Evolutionary conservation across 2,888 invertebrate species (phyloP).

Genomic region (Xylophagus ater): DNA sequence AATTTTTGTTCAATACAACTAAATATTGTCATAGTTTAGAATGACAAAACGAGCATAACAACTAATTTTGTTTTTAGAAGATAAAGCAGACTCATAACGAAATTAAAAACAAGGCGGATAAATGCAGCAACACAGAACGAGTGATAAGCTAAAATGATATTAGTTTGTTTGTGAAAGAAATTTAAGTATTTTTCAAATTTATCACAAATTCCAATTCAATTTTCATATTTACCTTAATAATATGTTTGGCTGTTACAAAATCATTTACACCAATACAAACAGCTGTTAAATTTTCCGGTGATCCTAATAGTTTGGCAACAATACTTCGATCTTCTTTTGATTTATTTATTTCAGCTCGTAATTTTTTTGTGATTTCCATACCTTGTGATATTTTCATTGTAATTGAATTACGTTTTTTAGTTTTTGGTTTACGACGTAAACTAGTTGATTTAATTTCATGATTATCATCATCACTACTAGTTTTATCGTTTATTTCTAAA

Average conservation of each 20-base stretch:
- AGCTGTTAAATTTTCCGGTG: slow-evolving; percentile 62
- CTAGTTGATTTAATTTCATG: slow-evolving; percentile 28
- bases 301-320: slow-evolving; percentile 52
- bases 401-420: slow-evolving; percentile 26
- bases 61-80: slow-evolving; percentile 3
- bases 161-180: not conserved
- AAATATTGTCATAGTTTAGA: too few relatives aligned
- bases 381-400: slow-evolving; percentile 6
- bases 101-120: too few relatives aligned
- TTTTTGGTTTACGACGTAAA: slow-evolving; percentile 27
- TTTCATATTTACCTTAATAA: slow-evolving; percentile 63
- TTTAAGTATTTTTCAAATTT: not conserved
- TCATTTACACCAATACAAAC: slow-evolving; percentile 64
- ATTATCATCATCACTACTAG: slow-evolving; percentile 35
- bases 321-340: slow-evolving; percentile 26
- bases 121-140: not conserved
- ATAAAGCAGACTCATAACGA: not conserved
- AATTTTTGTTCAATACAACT: too few relatives aligned
- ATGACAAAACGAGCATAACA: too few relatives aligned
- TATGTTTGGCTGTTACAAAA: slow-evolving; percentile 62
- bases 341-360: slow-evolving; percentile 6
- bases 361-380: slow-evolving; percentile 8
- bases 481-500: slow-evolving; percentile 25
- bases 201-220: slow-evolving; percentile 11
- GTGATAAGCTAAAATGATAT: not conserved